Conservation (phyloP, 2,797 vertebrate species). For the Steatocranus sp. region DNA sequence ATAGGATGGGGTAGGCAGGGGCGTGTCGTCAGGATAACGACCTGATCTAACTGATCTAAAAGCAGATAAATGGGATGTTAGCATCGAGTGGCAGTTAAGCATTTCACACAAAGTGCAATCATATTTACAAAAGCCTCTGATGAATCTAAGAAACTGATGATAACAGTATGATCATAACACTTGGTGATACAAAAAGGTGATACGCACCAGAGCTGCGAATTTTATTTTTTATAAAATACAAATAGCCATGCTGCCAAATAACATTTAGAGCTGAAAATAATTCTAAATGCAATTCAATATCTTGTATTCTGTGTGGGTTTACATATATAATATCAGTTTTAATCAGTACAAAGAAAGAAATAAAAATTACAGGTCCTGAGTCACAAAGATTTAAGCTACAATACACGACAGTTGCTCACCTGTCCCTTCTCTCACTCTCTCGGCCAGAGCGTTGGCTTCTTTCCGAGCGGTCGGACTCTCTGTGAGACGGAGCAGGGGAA, state of each 20-base stretch:
- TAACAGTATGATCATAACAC: background rate
- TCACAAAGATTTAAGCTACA: background rate
- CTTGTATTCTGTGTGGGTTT: background rate
- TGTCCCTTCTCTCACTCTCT: constrained; percentile 86
- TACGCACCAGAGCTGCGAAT: background rate
- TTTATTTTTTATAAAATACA: background rate
- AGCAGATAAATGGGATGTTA: background rate
- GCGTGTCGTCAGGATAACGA: constrained; percentile 85
- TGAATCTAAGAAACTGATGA: background rate
- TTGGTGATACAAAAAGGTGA: background rate
- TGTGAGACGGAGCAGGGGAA: constrained; percentile 82
- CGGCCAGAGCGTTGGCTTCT: constrained; percentile 74
- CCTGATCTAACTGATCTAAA: constrained; percentile 82
- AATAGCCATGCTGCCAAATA: background rate
- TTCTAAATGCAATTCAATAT: background rate
- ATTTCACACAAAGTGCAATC: background rate
- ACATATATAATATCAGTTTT: background rate
- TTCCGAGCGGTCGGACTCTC: constrained; percentile 84
- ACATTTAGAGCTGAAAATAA: background rate
- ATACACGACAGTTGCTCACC: constrained; percentile 35
- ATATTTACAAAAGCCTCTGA: background rate
- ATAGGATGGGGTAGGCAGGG: constrained; percentile 92
- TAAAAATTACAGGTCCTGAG: background rate
- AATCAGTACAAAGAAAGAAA: background rate
- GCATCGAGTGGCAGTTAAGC: background rate